These are phyloP conservation scores for Pangasius djambal DNA, from an alignment of 2,797 vertebrate species.

Conservation along the genomic window DNA sequence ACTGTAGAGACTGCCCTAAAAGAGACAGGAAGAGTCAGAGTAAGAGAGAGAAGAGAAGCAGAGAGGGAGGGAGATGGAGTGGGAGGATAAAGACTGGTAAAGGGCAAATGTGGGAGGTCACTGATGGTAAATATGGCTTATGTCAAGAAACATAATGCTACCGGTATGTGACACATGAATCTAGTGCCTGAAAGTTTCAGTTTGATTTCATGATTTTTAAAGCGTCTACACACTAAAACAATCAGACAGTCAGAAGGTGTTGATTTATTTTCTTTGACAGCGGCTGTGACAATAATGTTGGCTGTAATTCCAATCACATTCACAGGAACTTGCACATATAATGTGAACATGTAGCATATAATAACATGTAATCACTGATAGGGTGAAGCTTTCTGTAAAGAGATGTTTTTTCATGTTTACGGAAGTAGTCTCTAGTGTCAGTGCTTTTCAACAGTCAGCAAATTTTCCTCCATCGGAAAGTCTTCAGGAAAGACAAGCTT, in stretches of 20 bases:
- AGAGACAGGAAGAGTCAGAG: constrained; percentile 33
- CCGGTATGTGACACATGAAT: not conserved
- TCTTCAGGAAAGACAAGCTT: not conserved
- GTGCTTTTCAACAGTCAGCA: not conserved
- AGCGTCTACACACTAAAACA: not conserved
- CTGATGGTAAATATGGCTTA: not conserved
- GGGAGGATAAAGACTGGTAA: not conserved
- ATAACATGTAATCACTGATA: not conserved
- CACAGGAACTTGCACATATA: not conserved
- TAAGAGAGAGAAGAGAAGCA: constrained; percentile 25
- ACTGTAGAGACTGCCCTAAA: constrained; percentile 71
- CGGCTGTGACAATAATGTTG: not conserved
- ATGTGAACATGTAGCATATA: too few relatives aligned
- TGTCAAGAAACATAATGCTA: constrained; percentile 1
- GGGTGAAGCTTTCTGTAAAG: not conserved
- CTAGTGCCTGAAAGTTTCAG: not conserved
- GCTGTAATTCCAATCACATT: not conserved
- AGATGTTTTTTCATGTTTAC: not conserved
- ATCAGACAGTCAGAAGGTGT: not conserved
- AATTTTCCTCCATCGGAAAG: not conserved
- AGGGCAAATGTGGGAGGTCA: constrained; percentile 8
- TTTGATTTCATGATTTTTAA: not conserved
- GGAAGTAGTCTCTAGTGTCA: not conserved
- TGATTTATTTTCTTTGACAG: not conserved
- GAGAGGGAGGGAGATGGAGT: not conserved